phyloP scores from a whole-genome alignment of 2,113 vertebrate species.

The Indicator indicator region DNA sequence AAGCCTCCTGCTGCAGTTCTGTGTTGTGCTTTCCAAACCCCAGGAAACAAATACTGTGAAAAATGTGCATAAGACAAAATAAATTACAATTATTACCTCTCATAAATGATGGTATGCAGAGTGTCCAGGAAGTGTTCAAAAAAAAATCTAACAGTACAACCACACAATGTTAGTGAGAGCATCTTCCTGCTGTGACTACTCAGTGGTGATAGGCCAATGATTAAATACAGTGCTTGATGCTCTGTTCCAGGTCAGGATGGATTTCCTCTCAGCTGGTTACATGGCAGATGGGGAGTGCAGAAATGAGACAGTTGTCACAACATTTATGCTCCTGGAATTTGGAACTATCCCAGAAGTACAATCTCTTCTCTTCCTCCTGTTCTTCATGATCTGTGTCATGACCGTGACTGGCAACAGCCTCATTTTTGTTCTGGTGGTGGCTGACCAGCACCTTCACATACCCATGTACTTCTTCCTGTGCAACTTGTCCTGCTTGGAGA shows the following conservation, averaged over 20 bases:
- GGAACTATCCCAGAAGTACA: neutral
- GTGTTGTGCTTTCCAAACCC: neutral
- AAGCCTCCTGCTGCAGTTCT: neutral
- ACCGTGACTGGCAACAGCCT: neutral
- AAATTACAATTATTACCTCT: neutral
- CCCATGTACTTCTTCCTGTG: neutral
- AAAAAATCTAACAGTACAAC: neutral
- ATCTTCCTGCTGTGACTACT: neutral
- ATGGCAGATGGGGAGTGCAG: neutral
- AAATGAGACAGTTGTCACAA: neutral
- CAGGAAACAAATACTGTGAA: neutral
- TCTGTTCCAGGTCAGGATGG: neutral
- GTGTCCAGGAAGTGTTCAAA: neutral
- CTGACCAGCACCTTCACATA: neutral
- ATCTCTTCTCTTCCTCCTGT: neutral
- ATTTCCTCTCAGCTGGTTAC: neutral
- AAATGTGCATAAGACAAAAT: neutral
- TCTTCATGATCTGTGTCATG: neutral
- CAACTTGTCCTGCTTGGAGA: neutral
- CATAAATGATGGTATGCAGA: neutral
- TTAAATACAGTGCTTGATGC: neutral
- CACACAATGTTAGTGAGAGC: neutral
- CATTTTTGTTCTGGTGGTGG: neutral
- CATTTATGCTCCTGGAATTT: neutral
- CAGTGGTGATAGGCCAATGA: neutral